Base-by-base conservation (phyloP, 2,888 invertebrate species). In the Brachyptera putata region DNA sequence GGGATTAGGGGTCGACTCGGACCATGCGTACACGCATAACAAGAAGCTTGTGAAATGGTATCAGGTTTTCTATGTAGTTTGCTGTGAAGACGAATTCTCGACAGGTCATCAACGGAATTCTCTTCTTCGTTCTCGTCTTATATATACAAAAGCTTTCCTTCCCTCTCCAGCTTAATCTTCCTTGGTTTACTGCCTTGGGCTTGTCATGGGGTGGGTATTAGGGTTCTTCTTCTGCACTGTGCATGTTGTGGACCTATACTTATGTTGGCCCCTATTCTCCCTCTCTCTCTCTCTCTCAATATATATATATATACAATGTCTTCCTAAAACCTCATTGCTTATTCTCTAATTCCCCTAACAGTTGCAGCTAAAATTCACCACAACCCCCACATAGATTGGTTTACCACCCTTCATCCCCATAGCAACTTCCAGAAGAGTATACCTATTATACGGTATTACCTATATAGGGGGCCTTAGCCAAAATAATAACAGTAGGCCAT, bases 311-410 rank as follows among this genome's bases (percentile, higher is more conserved):
- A n/a, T n/a, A n/a, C n/a, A n/a, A 46, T 46, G 46, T 46, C 46
- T 46, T 46, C 46, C 46, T 46, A 22, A 46, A 46, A 46, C 43
- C 59, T 55, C 55, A 16, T 26, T 48, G 56, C 48, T 30, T 61
- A 37, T 56, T 61, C 57, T 61, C 60, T 61, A 61, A 61, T 61
- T 61, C 60, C 60, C 60, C 56, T 36, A 46, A 60, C 60, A 56
- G 22, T 48, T 39, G n/a, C 48, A 48, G 21, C 55, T 30, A 55
- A 26, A n/a, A 36, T 24, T 22, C 50, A 49, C 49, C 56, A 26
- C 48, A 49, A 39, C 39, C 60, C n/a, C 60, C 37, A 11, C 49
- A 59, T 49, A 57, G 60, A 61, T 61, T 61, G 60, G 57, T 61
- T 61, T 57, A 61, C 60, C 60, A 50, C 57, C 60, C 50, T 61